These are phyloP conservation scores for Python bivittatus DNA, from an alignment of 2,113 vertebrate species.

Conservation along the genomic window DNA sequence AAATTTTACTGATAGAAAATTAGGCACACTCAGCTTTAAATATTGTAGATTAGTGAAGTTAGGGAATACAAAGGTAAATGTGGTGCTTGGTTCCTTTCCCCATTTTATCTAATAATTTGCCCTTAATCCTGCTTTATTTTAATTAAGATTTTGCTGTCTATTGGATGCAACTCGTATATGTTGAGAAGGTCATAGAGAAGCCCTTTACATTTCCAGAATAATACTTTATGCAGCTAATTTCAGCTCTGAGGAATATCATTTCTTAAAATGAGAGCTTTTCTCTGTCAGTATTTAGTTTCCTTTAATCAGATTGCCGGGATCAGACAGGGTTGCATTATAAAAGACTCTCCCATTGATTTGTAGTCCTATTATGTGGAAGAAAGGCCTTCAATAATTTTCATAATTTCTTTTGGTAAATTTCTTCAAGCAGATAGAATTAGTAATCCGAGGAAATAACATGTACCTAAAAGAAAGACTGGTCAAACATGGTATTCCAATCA, in stretches of 20 bases:
- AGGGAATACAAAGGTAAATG: background rate
- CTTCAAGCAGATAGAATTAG: background rate
- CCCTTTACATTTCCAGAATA: background rate
- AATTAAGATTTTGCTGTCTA: background rate
- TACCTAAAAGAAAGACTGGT: background rate
- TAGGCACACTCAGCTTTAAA: background rate
- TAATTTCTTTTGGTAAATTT: background rate
- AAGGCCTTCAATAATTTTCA: background rate
- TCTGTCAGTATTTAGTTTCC: background rate
- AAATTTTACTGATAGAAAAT: background rate
- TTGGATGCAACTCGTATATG: background rate
- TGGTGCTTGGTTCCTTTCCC: background rate
- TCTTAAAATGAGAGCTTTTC: background rate
- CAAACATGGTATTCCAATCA: background rate
- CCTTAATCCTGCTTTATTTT: background rate
- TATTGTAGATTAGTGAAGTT: background rate
- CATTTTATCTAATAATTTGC: background rate
- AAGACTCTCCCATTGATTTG: background rate
- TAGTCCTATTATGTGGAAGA: background rate
- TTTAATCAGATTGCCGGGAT: background rate
- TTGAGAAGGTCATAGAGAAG: background rate
- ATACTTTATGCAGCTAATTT: background rate
- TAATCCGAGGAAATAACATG: background rate
- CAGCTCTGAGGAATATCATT: background rate
- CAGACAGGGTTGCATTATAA: background rate